Conservation (phyloP, 2,888 invertebrate species). For the Leptinotarsa peninsularis region DNA sequence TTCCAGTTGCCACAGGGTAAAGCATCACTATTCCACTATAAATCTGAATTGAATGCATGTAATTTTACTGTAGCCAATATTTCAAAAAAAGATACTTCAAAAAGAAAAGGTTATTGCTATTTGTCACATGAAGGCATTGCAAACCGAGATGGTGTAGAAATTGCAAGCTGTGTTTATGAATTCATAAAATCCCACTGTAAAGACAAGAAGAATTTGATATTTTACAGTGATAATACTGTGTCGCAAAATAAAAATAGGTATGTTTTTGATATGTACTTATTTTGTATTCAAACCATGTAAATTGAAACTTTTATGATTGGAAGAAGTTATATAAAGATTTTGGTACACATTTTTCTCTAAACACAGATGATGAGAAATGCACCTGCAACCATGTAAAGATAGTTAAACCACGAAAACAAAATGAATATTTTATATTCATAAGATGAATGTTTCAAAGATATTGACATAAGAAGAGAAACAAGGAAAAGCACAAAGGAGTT, state of each 20-base stretch:
- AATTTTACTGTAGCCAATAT: no score
- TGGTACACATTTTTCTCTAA: neutral
- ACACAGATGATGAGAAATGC: neutral
- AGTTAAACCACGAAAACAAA: neutral
- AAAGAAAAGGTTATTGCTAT: no score
- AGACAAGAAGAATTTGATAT: constrained; percentile 8
- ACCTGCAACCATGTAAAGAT: neutral
- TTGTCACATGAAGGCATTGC: no score
- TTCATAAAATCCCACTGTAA: no score
- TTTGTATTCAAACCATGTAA: neutral
- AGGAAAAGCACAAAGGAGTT: neutral
- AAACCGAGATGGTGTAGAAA: no score
- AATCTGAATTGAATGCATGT: no score
- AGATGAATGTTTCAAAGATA: neutral
- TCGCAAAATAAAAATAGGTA: constrained; percentile 5
- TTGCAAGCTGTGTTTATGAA: no score
- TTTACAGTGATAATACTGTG: constrained; percentile 1
- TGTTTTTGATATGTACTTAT: constrained; percentile 1
- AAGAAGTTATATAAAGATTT: constrained; percentile 17
- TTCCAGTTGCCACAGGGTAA: no score
- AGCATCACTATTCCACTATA: no score
- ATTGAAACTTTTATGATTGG: constrained; percentile 26
- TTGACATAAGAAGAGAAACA: neutral
- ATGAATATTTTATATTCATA: neutral
- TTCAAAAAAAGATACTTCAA: no score